Percentiles rank a stretch among this genome's conserved stretches.
phyloP scores from a whole-genome alignment of 2,888 invertebrate genomes.

The Drosophila bunnanda region DNA sequence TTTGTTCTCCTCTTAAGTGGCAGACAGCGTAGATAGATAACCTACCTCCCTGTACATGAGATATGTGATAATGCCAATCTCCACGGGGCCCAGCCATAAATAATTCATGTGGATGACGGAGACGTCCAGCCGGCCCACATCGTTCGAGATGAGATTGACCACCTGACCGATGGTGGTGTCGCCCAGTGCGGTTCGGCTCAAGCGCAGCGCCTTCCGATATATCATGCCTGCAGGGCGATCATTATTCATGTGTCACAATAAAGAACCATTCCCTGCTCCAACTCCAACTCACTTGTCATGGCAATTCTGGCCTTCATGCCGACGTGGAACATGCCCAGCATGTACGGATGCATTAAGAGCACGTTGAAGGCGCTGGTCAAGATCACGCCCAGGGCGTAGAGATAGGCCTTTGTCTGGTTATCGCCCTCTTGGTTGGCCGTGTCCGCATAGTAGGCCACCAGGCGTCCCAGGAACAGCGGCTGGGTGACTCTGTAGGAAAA shows the following conservation, averaged over 20 bases:
- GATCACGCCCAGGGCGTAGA: conserved; percentile 90
- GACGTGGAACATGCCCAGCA: conserved; percentile 89
- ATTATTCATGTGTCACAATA: conserved; percentile 37
- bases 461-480: conserved; percentile 87
- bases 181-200: conserved; percentile 90
- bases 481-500: conserved; percentile 86
- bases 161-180: conserved; percentile 91
- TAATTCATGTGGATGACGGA: conserved; percentile 95
- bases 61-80: conserved; percentile 91
- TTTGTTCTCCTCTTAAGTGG: neutral
- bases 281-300: conserved; percentile 78
- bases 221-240: conserved; percentile 84
- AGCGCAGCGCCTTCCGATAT: conserved; percentile 88
- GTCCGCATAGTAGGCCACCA: conserved; percentile 87
- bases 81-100: conserved; percentile 95
- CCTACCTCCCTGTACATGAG: conserved; percentile 89
- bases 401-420: conserved; percentile 86
- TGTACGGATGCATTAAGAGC: conserved; percentile 94
- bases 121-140: conserved; percentile 89
- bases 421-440: conserved; percentile 54
- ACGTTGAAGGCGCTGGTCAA: conserved; percentile 91
- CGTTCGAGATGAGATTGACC: conserved; percentile 97
- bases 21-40: conserved; percentile 7
- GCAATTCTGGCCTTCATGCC: conserved; percentile 89
- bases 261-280: conserved; percentile 7